Evolutionary conservation across 2,113 vertebrate species (phyloP), one percentile per base, ranked within the genome.

Genomic region (Gymnogyps californianus): DNA sequence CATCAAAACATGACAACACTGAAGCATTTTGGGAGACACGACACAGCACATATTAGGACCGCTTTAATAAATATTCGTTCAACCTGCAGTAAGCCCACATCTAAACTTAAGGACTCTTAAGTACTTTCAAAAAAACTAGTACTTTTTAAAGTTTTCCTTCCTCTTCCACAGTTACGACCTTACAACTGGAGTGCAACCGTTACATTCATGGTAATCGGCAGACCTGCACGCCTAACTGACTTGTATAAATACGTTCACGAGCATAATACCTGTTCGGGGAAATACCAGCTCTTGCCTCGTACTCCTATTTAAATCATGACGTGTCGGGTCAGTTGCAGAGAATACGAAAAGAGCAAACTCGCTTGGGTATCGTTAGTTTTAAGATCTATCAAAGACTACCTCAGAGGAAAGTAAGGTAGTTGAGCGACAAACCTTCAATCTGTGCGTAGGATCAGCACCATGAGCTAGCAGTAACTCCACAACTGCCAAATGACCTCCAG

Each of bases 361-460:
- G 1, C 34, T 2, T 5, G 19, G 12, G 3, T 17, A 12, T 5
- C 0, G 0, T 9, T 5, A 47, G 47, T 15, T 90, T 57, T 25
- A 24, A 42, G 26, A 38, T 4, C 8, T 52, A 54, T 1, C 3
- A 6, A 40, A 13, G 29, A 6, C 28, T 2, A 9, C 18, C 19
- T 44, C 51, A 57, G 44, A 55, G 81, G 42, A 22, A 54, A 61
- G 49, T 0, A 17, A 42, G 36, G 32, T 5, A 74, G 44, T 1
- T 25, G 54, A 87, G 44, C 7, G 7, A 94, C 97, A 83, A 98
- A 99, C 99, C 99, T 99, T 99, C 96, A 99, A 95, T 98, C 99
- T 99, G 97, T 99, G 99, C 28, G 99, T 99, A 90, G 99, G 99
- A 98, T 99, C 99, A 59, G 99, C 99, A 90, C 99, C 99, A 78